Conservation (phyloP, 2,113 vertebrate genomes). For the Thermophis baileyi region DNA sequence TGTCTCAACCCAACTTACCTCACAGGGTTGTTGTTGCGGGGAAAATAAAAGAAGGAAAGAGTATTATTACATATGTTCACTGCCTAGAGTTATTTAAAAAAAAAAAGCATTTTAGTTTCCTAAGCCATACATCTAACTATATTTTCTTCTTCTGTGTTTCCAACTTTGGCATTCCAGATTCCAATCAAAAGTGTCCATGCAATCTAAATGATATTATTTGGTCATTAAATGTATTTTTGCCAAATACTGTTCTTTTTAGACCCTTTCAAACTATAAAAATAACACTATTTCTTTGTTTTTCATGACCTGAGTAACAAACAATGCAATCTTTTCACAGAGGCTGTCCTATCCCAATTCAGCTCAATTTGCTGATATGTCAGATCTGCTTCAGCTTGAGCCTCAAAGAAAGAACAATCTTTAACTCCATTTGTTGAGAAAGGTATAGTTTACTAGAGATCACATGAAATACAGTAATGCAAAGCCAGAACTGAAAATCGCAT, state of each 20-base stretch:
- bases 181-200: neutral
- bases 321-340: too few species aligned
- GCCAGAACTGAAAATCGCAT: too few species aligned
- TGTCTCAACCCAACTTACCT: neutral
- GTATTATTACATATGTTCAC: neutral
- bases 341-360: neutral
- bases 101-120: neutral
- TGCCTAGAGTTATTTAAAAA: neutral
- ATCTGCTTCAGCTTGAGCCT: too few species aligned
- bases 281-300: neutral
- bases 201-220: too few species aligned
- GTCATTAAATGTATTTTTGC: too few species aligned
- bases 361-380: neutral
- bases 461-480: too few species aligned
- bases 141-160: neutral
- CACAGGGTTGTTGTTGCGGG: neutral
- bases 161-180: neutral
- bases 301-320: too few species aligned
- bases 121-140: neutral
- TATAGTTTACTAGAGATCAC: too few species aligned
- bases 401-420: too few species aligned
- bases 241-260: neutral
- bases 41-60: neutral
- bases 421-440: too few species aligned
- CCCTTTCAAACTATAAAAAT: neutral